Percentiles rank a stretch among this genome's conserved stretches.
These are phyloP conservation scores for Drosophila subquinaria DNA, from an alignment of 2,888 invertebrate genomes.

Conservation along the genomic window DNA sequence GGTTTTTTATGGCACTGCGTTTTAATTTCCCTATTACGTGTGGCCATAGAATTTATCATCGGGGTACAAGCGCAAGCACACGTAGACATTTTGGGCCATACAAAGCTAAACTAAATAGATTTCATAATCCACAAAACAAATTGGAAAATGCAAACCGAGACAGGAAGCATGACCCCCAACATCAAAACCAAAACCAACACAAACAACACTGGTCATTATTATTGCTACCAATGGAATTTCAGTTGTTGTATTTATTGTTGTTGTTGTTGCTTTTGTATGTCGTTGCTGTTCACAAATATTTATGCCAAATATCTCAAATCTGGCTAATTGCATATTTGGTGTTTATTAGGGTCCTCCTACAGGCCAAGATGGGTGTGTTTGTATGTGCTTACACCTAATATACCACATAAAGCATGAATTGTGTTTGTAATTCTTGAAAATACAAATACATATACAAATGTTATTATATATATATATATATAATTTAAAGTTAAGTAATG, in stretches of 20 bases:
- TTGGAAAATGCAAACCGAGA: conserved; percentile 67
- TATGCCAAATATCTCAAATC: conserved; percentile 73
- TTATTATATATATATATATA: conserved; percentile 47
- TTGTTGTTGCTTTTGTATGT: conserved; percentile 33
- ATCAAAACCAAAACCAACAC: conserved; percentile 24
- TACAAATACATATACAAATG: background rate
- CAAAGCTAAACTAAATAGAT: conserved; percentile 68
- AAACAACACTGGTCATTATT: conserved; percentile 55
- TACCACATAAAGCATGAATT: conserved; percentile 23
- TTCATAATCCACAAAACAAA: conserved; percentile 71
- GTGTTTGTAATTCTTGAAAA: conserved; percentile 34
- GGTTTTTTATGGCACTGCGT: conserved; percentile 21
- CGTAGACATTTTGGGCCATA: conserved; percentile 48
- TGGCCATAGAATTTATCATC: conserved; percentile 77
- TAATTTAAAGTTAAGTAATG: conserved; percentile 22
- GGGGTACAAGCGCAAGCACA: conserved; percentile 31
- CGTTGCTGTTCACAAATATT: conserved; percentile 72
- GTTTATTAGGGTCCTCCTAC: conserved; percentile 72
- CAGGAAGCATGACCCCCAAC: conserved; percentile 24
- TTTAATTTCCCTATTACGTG: conserved; percentile 82
- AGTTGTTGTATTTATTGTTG: conserved; percentile 20
- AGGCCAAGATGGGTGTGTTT: conserved; percentile 7
- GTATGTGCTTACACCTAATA: background rate
- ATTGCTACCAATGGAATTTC: conserved; percentile 45
- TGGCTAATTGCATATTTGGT: conserved; percentile 81